These are phyloP conservation scores for Ceratina japonica DNA, from an alignment of 1,140 invertebrate species.

Conservation along the genomic window DNA sequence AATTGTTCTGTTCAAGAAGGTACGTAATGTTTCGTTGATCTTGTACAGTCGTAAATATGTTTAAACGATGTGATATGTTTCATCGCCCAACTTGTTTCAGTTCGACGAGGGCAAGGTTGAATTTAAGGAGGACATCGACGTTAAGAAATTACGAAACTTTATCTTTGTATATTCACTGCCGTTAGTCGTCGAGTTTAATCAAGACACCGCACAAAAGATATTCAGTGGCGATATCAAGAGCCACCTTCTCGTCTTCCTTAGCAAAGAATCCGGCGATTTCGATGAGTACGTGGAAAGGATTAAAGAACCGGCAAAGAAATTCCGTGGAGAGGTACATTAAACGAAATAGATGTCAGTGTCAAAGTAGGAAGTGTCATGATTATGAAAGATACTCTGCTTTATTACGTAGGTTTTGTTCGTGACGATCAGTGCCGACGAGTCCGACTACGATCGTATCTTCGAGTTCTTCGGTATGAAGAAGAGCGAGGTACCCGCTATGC, in stretches of 20 bases:
- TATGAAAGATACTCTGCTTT: not conserved
- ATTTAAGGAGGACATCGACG: conserved; percentile 86
- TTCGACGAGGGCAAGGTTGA: conserved; percentile 96
- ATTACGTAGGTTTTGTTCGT: conserved; percentile 90
- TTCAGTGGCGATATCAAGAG: conserved; percentile 98
- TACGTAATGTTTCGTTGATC: conserved; percentile 71
- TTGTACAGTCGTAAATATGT: conserved; percentile 11
- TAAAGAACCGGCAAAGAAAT: conserved; percentile 91
- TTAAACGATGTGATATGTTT: not conserved
- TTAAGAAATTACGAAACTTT: conserved; percentile 90
- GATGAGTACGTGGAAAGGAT: conserved; percentile 88
- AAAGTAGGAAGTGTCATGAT: not conserved
- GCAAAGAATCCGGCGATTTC: conserved; percentile 91
- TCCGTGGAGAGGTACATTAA: conserved; percentile 88
- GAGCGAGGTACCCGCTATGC: conserved; percentile 93
- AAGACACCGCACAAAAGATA: conserved; percentile 97
- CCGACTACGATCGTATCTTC: conserved; percentile 97
- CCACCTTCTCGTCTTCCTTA: conserved; percentile 96
- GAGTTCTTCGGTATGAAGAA: conserved; percentile 99
- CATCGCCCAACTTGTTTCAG: conserved; percentile 78
- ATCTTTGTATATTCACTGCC: conserved; percentile 92
- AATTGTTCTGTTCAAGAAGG: conserved; percentile 94
- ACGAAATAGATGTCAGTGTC: not conserved
- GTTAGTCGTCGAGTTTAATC: conserved; percentile 97
- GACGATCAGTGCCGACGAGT: conserved; percentile 95